Base-by-base conservation (phyloP, 2,888 invertebrate genomes). In the Macrosoma leucophasiata region DNA sequence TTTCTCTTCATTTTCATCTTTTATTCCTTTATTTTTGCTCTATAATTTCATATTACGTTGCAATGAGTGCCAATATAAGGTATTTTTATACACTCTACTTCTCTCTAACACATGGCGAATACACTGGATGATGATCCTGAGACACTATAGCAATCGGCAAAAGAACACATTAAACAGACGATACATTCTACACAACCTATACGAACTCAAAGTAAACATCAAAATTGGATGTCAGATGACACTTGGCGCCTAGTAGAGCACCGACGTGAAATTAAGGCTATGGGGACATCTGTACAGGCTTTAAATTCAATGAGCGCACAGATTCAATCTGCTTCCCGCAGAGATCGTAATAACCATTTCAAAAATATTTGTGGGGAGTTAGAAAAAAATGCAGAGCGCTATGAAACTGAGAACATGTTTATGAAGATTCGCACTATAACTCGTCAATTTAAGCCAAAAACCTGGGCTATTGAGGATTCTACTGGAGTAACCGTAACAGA, bases 381-480 rank as follows among this genome's bases (percentile, higher is more conserved):
- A 10, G 23, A 23, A 31, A 10, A 14, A 13, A 14, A 31, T 18
- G 11, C 31, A 3, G 18, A 24, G 1, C 14, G 18, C 5, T 8
- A 9, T 2, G 13, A 31, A 10, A 31, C 31, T 2, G 17, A 18
- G n/a, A 24, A 31, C 11, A 7, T 31, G 4, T 13, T 17, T 15
- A 10, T 10, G 4, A 31, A 31, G 15, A 14, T 24, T 4, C 31
- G 24, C 8, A 2, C n/a, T 1, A 17, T 31, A 31, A 23, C 31
- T 15, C 31, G 31, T 8, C 17, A 15, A 17, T 31, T 24, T 3
- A 31, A 31, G 11, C 31, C 18, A 4, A 31, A 31, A 10, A 31
- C 31, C 10, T 23, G 31, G 23, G 24, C 18, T 6, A 12, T 31
- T 7, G 24, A 17, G 23, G 10, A 17, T 12, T 4, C 12, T 9